phyloP scores from a whole-genome alignment of 2,797 vertebrate genomes.

The Mareca penelope region DNA sequence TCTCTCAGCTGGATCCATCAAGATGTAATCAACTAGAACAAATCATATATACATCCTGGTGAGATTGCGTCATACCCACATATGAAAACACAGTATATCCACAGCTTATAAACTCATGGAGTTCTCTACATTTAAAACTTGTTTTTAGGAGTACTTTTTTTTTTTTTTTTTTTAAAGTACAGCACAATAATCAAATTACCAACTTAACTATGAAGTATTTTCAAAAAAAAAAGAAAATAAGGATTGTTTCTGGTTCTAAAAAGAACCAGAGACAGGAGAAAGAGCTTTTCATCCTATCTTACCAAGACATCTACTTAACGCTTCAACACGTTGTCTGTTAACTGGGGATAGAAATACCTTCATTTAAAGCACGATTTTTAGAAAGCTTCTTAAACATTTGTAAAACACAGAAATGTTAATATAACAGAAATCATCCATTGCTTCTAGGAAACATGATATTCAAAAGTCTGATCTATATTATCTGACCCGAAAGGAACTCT shows the following conservation, averaged over 20 bases:
- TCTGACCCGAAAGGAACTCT: neutral
- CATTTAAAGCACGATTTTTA: neutral
- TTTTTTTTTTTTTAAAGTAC: neutral
- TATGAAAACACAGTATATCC: neutral
- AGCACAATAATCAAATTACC: neutral
- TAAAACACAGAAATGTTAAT: neutral
- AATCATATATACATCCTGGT: neutral
- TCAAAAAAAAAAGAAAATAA: neutral
- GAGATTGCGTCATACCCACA: neutral
- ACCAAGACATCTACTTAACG: neutral
- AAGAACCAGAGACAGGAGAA: neutral
- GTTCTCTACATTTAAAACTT: neutral
- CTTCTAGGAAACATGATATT: too few relatives aligned
- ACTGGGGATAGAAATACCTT: neutral
- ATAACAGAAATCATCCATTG: too few relatives aligned
- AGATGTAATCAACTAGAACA: constrained; percentile 88
- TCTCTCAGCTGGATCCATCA: constrained; percentile 86
- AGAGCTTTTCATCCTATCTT: neutral
- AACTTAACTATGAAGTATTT: neutral
- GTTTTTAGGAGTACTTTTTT: neutral
- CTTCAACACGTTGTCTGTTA: neutral
- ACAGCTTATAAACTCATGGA: neutral
- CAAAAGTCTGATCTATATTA: too few relatives aligned
- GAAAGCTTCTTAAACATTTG: neutral
- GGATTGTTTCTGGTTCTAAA: neutral